These are phyloP conservation scores for Diogma glabrata DNA, from an alignment of 2,888 invertebrate genomes.

Conservation along the genomic window DNA sequence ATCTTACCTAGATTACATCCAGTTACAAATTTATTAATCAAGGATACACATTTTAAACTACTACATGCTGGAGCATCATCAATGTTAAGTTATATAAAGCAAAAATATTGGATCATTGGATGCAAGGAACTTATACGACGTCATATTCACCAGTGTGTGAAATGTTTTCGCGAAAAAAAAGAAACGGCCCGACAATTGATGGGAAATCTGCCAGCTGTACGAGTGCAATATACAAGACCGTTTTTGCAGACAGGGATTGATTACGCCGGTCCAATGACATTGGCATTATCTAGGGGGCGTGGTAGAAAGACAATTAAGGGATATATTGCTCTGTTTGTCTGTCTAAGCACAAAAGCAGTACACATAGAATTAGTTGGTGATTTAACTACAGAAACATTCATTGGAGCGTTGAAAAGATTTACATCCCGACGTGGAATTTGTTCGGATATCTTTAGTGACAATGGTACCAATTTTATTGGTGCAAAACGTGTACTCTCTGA, in stretches of 20 bases:
- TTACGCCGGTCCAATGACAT: conserved; percentile 18
- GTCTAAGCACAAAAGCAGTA: conserved; percentile 19
- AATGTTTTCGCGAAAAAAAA: conserved; percentile 9
- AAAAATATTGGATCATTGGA: conserved; percentile 19
- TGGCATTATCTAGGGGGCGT: conserved; percentile 15
- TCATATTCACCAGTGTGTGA: conserved; percentile 14
- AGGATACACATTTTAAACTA: conserved; percentile 12
- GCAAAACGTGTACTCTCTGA: conserved; percentile 17
- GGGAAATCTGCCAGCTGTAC: conserved; percentile 20
- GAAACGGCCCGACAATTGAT: conserved; percentile 17
- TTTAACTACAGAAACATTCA: conserved; percentile 20
- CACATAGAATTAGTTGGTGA: conserved; percentile 17
- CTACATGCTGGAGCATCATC: conserved; percentile 18
- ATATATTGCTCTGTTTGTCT: conserved; percentile 24
- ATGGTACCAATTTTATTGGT: conserved; percentile 25
- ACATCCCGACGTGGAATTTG: conserved; percentile 21
- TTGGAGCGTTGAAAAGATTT: conserved; percentile 23
- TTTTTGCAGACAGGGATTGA: conserved; percentile 18
- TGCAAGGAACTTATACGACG: conserved; percentile 9
- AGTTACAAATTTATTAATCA: neutral
- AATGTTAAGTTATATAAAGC: conserved; percentile 14
- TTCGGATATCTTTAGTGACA: conserved; percentile 21
- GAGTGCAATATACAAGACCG: conserved; percentile 11
- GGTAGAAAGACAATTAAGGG: conserved; percentile 19
- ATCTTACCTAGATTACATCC: conserved; percentile 20